Percentiles rank a stretch among this genome's conserved stretches.
Conservation (phyloP, 2,113 vertebrate species). For the Cynoglossus semilaevis region DNA sequence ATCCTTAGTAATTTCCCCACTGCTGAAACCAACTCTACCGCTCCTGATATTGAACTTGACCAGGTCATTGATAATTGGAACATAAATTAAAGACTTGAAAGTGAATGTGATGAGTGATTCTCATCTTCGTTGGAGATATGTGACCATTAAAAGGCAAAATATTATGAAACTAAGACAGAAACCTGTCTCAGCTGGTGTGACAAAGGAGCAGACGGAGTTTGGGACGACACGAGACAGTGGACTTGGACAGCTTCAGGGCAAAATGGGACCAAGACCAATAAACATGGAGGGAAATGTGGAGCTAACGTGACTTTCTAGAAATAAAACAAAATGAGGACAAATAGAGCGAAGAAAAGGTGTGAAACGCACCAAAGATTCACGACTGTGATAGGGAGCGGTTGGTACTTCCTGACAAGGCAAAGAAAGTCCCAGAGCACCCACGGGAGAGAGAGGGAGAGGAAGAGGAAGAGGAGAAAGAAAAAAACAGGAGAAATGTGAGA, state of each 20-base stretch:
- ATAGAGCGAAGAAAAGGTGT: slow-evolving; percentile 2
- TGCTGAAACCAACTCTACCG: slow-evolving; percentile 26
- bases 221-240: slow-evolving; percentile 21
- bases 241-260: slow-evolving; percentile 29
- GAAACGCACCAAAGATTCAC: slow-evolving; percentile 9
- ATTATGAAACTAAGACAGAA: slow-evolving; percentile 9
- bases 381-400: slow-evolving; percentile 34
- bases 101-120: slow-evolving; percentile 21
- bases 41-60: slow-evolving; percentile 27
- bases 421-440: slow-evolving; percentile 12
- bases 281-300: slow-evolving; percentile 11
- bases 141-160: neutral
- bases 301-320: slow-evolving; percentile 18
- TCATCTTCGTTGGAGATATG: slow-evolving; percentile 7
- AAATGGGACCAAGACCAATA: slow-evolving; percentile 57
- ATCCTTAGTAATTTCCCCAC: slow-evolving; percentile 56
- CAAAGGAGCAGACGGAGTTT: slow-evolving; percentile 13
- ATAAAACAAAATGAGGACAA: slow-evolving; percentile 45
- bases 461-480: neutral
- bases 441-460: slow-evolving; percentile 4
- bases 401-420: slow-evolving; percentile 42
- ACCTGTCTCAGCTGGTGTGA: neutral
- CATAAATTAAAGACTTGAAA: slow-evolving; percentile 26
- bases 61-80: slow-evolving; percentile 32
- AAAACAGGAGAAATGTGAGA: slow-evolving; percentile 24